Evolutionary conservation across 2,888 invertebrate species (phyloP).

Genomic region (Tetranychus piercei): DNA sequence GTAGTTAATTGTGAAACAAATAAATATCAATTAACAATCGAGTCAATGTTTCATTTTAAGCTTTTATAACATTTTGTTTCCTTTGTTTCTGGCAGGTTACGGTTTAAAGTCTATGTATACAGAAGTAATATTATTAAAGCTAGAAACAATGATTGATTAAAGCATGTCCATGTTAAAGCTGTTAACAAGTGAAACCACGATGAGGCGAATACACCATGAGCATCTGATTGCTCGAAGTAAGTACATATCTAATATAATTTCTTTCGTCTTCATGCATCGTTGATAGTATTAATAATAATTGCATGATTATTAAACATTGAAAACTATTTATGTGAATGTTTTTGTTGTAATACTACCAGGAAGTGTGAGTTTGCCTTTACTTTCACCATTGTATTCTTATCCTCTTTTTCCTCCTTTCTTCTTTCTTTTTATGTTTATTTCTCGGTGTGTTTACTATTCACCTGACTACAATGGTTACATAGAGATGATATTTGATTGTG

Average conservation of each 20-base stretch:
- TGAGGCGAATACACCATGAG: no score
- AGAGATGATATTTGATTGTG: neutral
- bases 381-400: neutral
- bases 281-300: neutral
- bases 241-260: neutral
- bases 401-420: neutral
- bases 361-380: neutral
- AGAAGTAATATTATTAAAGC: no score
- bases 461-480: neutral
- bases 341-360: neutral
- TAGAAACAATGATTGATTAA: no score
- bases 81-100: no score
- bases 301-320: neutral
- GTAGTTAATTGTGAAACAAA: no score
- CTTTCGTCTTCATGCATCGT: neutral
- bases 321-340: neutral
- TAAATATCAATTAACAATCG: no score
- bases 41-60: no score
- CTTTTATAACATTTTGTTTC: no score
- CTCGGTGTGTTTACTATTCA: neutral
- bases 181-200: no score
- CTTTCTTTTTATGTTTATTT: neutral
- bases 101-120: no score
- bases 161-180: no score
- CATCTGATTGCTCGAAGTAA: no score